phyloP scores from a whole-genome alignment of 2,888 invertebrate species.

The Drosophila buzzatii region DNA sequence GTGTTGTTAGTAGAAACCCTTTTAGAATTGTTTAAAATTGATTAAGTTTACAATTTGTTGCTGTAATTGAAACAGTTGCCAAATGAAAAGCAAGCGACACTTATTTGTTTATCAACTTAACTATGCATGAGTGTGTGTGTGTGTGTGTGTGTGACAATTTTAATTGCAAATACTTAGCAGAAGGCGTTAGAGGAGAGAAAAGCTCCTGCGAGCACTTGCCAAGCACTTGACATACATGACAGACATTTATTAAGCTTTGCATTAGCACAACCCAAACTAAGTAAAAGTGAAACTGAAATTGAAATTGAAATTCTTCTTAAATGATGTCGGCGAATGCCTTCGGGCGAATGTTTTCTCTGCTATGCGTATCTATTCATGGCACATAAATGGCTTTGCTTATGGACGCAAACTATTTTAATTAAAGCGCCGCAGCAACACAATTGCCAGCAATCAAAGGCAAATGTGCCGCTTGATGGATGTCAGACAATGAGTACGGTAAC shows the following conservation, averaged over 20 bases:
- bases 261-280: conserved; percentile 23
- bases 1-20: conserved; percentile 16
- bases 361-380: neutral
- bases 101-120: conserved; percentile 43
- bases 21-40: conserved; percentile 36
- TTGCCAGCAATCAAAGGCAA: conserved; percentile 44
- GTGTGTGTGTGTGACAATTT: conserved; percentile 22
- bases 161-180: conserved; percentile 7
- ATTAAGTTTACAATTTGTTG: conserved; percentile 33
- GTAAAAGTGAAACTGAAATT: conserved; percentile 9
- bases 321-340: conserved; percentile 3
- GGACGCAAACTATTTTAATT: conserved; percentile 56
- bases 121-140: conserved; percentile 9
- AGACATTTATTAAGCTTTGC: conserved; percentile 56
- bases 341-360: conserved; percentile 6
- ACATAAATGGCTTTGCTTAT: neutral
- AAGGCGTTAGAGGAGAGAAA: conserved; percentile 2
- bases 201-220: conserved; percentile 19
- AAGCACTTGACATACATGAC: conserved; percentile 41
- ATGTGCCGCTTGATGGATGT: conserved; percentile 43
- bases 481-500: conserved; percentile 12
- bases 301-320: conserved; percentile 9
- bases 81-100: conserved; percentile 25
- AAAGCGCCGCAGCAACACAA: conserved; percentile 40
- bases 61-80: conserved; percentile 17